A percentile compares a stretch with the other conserved stretches of the same genome.
Conservation (phyloP, 2,888 invertebrate species). For the Limnephilus marmoratus region DNA sequence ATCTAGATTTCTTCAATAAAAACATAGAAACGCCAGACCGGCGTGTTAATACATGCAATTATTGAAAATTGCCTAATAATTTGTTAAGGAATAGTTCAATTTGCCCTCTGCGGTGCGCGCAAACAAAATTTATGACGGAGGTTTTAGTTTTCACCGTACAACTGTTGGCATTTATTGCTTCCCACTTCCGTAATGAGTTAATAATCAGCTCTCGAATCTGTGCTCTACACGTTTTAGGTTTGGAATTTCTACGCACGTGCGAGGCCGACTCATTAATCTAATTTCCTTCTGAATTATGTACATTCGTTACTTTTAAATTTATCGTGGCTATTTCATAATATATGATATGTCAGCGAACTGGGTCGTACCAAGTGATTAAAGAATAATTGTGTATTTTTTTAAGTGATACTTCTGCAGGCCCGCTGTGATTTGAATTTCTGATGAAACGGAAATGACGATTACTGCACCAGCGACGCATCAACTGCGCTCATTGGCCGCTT, state of each 20-base stretch:
- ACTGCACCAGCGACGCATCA: no score
- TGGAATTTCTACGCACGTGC: background rate
- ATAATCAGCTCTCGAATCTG: slow-evolving; percentile 23
- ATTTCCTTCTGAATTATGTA: background rate
- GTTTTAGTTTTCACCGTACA: slow-evolving; percentile 30
- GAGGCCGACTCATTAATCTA: background rate
- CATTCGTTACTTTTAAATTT: background rate
- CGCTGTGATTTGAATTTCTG: no score
- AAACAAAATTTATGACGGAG: slow-evolving; percentile 25
- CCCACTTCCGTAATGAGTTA: background rate
- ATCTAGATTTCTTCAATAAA: background rate
- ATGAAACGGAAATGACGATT: no score
- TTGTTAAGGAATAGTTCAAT: slow-evolving; percentile 33
- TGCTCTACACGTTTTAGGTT: background rate
- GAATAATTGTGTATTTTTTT: background rate
- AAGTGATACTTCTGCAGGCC: no score
- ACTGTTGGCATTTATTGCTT: slow-evolving; percentile 33
- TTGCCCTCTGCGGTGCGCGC: slow-evolving; percentile 20
- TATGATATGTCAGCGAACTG: background rate
- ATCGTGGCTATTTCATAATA: background rate
- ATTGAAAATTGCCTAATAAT: slow-evolving; percentile 45
- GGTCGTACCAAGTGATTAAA: background rate
- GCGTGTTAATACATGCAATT: slow-evolving; percentile 23
- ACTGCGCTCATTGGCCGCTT: no score
- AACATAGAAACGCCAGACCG: background rate